phyloP scores from a whole-genome alignment of 2,113 vertebrate genomes.

The Rhabdornis inornatus region DNA sequence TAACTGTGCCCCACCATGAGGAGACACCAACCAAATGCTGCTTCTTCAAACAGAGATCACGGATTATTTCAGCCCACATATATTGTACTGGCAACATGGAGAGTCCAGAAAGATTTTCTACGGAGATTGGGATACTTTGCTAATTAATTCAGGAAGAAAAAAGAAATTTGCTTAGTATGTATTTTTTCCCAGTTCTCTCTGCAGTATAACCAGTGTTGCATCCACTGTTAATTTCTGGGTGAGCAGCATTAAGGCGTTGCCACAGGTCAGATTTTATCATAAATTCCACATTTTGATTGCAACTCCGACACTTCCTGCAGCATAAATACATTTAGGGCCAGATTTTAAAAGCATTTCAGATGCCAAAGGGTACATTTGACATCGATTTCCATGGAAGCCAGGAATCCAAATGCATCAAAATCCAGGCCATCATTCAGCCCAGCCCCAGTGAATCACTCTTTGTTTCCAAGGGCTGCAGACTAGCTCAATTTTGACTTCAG shows the following conservation, averaged over 20 bases:
- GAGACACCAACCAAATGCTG: neutral
- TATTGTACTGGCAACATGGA: neutral
- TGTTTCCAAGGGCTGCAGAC: neutral
- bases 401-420: neutral
- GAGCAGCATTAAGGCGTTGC: neutral
- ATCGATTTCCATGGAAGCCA: neutral
- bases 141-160: neutral
- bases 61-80: neutral
- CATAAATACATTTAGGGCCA: neutral
- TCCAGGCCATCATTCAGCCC: neutral
- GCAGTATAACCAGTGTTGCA: neutral
- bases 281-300: neutral
- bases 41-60: neutral
- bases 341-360: slow-evolving; percentile 12
- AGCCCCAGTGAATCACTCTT: neutral
- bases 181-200: neutral
- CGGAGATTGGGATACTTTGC: neutral
- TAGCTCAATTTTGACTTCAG: neutral
- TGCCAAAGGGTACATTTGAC: neutral
- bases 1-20: rapidly evolving
- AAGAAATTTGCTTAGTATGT: neutral
- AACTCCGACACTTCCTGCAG: neutral
- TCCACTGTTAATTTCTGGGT: neutral
- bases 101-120: neutral
- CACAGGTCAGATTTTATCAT: neutral